Evolutionary conservation across 2,113 vertebrate species (phyloP).

Genomic region (Neogobius melanostomus): DNA sequence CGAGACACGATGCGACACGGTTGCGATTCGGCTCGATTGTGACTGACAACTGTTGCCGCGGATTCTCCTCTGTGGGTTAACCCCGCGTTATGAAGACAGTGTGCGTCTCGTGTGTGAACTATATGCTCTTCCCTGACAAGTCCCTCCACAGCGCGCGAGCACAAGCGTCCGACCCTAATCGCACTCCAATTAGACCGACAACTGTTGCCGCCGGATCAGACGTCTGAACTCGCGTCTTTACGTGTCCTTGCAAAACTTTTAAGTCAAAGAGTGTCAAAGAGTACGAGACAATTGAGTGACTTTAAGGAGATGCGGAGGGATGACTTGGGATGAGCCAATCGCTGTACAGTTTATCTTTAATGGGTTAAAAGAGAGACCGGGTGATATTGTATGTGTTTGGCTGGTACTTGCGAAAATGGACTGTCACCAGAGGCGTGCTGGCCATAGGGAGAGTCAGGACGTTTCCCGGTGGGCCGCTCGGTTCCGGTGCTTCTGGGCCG

Average conservation of each 20-base stretch:
- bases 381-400: slow-evolving; percentile 41
- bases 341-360: neutral
- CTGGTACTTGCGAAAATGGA: slow-evolving; percentile 9
- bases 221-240: neutral
- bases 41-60: neutral
- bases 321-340: slow-evolving; percentile 54
- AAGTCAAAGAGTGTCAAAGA: neutral
- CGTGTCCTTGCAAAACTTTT: neutral
- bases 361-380: slow-evolving; percentile 47
- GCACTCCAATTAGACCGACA: neutral
- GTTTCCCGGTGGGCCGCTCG: too few species aligned
- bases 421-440: too few species aligned
- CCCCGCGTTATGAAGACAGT: neutral
- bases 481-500: too few species aligned
- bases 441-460: too few species aligned
- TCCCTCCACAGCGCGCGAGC: neutral
- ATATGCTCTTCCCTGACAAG: neutral
- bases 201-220: neutral
- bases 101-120: neutral
- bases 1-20: neutral
- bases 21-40: neutral
- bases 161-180: neutral
- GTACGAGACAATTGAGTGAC: slow-evolving; percentile 2
- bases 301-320: slow-evolving; percentile 31
- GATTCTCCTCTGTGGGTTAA: neutral